Evolutionary conservation across 2,797 vertebrate genomes (phyloP).

Genomic region (Enteromius thamalakanensis): DNA sequence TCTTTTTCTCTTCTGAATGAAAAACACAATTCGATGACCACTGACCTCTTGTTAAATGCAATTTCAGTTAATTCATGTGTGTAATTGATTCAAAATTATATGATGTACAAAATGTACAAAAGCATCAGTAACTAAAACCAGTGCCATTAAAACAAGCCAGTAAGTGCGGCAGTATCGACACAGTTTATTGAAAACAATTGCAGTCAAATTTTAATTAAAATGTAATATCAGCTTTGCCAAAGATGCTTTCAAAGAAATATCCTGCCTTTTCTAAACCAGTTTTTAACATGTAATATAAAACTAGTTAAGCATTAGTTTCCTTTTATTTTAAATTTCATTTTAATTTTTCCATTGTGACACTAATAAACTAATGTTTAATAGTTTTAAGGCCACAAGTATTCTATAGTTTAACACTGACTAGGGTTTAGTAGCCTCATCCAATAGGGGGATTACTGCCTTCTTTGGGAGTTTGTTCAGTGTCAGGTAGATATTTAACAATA

Average conservation of each 20-base stretch:
- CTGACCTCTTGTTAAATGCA: slow-evolving; percentile 72
- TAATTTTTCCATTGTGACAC: neutral
- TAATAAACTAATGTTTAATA: neutral
- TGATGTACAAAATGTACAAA: slow-evolving; percentile 68
- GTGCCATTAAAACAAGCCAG: slow-evolving; percentile 67
- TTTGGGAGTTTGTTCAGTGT: slow-evolving; percentile 36
- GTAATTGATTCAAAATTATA: slow-evolving; percentile 76
- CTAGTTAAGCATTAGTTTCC: neutral
- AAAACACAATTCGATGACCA: slow-evolving; percentile 56
- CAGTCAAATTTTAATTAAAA: slow-evolving; percentile 53
- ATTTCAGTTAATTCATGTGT: slow-evolving; percentile 74
- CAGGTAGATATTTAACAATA: slow-evolving; percentile 49
- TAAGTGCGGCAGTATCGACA: slow-evolving; percentile 55
- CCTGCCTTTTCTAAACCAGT: neutral
- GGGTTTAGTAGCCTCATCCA: slow-evolving; percentile 9
- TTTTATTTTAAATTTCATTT: neutral
- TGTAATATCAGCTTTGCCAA: slow-evolving; percentile 54
- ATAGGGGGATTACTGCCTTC: slow-evolving; percentile 12
- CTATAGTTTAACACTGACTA: neutral
- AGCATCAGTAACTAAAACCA: slow-evolving; percentile 63
- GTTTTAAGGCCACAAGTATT: slow-evolving; percentile 1
- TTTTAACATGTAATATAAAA: neutral
- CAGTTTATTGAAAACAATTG: slow-evolving; percentile 56
- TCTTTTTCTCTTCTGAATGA: slow-evolving; percentile 51
- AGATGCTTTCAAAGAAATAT: slow-evolving; percentile 31